Evolutionary conservation across 2,888 invertebrate species (phyloP), one percentile per base, ranked within the genome.

Genomic region (Glomeris marginata): DNA sequence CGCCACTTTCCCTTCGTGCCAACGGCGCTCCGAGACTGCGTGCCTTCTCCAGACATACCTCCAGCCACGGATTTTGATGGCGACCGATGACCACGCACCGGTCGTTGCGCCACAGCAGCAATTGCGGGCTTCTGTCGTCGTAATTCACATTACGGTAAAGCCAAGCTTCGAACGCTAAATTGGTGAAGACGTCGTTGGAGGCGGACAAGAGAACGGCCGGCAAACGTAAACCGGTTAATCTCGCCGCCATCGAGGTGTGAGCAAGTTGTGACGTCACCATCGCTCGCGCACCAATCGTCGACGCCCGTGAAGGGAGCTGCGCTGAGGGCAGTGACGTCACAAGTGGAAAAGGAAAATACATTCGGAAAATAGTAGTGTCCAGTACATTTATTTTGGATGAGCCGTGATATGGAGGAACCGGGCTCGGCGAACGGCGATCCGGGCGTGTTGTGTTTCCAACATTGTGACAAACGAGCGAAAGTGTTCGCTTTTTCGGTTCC

Each of bases 111-210:
- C 94, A 97, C 50, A 97, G 71, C 68, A 95, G 75, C 64, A 97
- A 72, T 2, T 92, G 74, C 2, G 92, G 74, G 66, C 88, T 84
- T 63, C 84, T 83, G 53, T 81, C 76, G 4, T 75, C 74, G 59
- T 92, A 85, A 65, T 90, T 80, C 66, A 79, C 80, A 63, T 92
- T 84, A 49, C 77, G 78, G 68, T 91, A 94, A 61, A 97, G 72
- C 92, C 94, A 95, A 66, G 95, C 90, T 69, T 98, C 97, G 51
- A 97, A 69, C 2, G 97, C 95, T 61, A 97, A 71, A 70, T 98
- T 98, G 34, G 84, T 82, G 64, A 78, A 91, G 57, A 98, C 82
- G 65, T 94, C 84, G 54, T 77, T 78, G 1, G 88, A 90, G 66
- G 85, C 85, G 0, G 95, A 95, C 65, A 94, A 84, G 61, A 86